A percentile compares a stretch with the other conserved stretches of the same genome.
These are phyloP conservation scores for Acronicta alni DNA, from an alignment of 2,888 invertebrate genomes.

Conservation along the genomic window DNA sequence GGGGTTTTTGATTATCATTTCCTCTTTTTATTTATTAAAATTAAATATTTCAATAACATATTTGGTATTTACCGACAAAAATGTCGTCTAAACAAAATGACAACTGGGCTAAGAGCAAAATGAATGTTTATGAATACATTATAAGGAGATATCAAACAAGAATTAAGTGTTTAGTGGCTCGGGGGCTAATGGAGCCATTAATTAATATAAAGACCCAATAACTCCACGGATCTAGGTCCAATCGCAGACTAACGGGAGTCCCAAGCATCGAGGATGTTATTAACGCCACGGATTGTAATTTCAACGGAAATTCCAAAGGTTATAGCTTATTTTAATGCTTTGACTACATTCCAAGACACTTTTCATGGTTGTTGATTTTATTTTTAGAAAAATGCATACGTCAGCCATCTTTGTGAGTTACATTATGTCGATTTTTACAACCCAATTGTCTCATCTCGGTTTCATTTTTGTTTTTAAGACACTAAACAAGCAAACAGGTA, in stretches of 20 bases:
- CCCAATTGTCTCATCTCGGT: too few relatives aligned
- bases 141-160: conserved; percentile 13
- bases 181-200: conserved; percentile 42
- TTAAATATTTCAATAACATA: not conserved
- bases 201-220: conserved; percentile 42
- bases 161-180: conserved; percentile 22
- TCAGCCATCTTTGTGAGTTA: too few relatives aligned
- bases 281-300: conserved; percentile 2
- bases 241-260: conserved; percentile 34
- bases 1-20: too few relatives aligned
- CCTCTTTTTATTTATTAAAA: not conserved
- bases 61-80: not conserved
- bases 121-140: conserved; percentile 41
- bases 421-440: too few relatives aligned
- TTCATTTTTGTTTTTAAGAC: too few relatives aligned
- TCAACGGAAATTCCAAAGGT: conserved; percentile 12
- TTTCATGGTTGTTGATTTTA: not conserved
- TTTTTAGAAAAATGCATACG: not conserved
- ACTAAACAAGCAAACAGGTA: too few relatives aligned
- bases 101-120: conserved; percentile 19
- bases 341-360: conserved; percentile 8
- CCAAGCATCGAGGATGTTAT: conserved; percentile 13
- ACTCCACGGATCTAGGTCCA: conserved; percentile 30
- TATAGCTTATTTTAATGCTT: not conserved
- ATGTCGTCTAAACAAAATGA: conserved; percentile 4